Percentiles rank a stretch among this genome's conserved stretches.
Evolutionary conservation across 1,140 invertebrate genomes (phyloP).

Genomic region (Drosophila jambulina): DNA sequence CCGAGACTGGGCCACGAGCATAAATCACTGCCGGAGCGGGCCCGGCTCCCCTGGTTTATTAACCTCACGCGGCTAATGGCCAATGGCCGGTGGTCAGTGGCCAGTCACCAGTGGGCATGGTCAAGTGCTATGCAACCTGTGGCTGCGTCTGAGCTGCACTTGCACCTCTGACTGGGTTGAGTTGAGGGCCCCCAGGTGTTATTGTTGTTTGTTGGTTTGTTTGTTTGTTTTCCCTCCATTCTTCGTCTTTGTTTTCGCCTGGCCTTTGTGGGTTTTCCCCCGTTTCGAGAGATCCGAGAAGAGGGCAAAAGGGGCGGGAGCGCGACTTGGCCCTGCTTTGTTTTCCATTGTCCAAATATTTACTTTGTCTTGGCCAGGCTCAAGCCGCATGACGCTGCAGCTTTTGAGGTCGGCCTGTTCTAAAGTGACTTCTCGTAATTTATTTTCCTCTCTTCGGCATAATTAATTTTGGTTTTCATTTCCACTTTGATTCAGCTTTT

Average conservation of each 20-base stretch:
- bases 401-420: slow-evolving; percentile 60
- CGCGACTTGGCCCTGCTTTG: slow-evolving; percentile 38
- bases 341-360: slow-evolving; percentile 80
- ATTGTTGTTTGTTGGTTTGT: slow-evolving; percentile 47
- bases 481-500: slow-evolving; percentile 27
- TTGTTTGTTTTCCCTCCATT: slow-evolving; percentile 48
- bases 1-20: slow-evolving; percentile 69
- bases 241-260: slow-evolving; percentile 40
- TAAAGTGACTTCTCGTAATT: slow-evolving; percentile 71
- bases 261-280: slow-evolving; percentile 62
- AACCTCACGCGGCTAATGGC: slow-evolving; percentile 59
- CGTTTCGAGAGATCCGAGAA: not conserved
- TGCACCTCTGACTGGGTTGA: slow-evolving; percentile 66
- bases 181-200: slow-evolving; percentile 47
- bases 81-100: slow-evolving; percentile 30
- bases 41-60: slow-evolving; percentile 65
- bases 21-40: slow-evolving; percentile 63
- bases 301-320: slow-evolving; percentile 23
- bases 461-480: slow-evolving; percentile 79
- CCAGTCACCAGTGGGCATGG: slow-evolving; percentile 51
- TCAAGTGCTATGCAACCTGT: slow-evolving; percentile 67
- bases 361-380: slow-evolving; percentile 60
- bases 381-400: slow-evolving; percentile 69
- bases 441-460: slow-evolving; percentile 64
- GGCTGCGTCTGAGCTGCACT: slow-evolving; percentile 55